Percentiles rank a stretch among this genome's conserved stretches.
phyloP scores from a whole-genome alignment of 2,797 vertebrate species.

The Simalia tracyae region DNA sequence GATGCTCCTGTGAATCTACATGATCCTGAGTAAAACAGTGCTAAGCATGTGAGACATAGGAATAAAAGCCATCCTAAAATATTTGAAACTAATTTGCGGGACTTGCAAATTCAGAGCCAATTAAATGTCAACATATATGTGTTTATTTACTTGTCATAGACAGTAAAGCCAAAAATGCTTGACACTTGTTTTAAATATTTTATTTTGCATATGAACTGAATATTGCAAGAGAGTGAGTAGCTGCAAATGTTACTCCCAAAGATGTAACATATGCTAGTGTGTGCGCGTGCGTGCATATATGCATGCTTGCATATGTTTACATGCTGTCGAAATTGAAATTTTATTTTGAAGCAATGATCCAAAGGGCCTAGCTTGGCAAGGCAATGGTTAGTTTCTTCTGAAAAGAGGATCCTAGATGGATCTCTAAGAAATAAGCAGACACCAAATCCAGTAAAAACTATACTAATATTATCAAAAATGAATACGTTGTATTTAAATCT shows the following conservation, averaged over 20 bases:
- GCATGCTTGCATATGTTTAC: background rate
- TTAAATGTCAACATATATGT: background rate
- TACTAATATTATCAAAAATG: background rate
- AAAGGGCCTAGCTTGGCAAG: background rate
- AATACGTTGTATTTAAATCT: background rate
- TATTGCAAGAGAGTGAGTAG: background rate
- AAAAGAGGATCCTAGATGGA: background rate
- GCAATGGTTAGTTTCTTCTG: background rate
- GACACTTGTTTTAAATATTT: background rate
- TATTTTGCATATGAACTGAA: background rate
- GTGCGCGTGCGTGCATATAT: too few species aligned
- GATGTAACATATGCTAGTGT: too few species aligned
- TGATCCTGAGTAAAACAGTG: background rate
- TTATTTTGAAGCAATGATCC: background rate
- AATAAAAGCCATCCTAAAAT: background rate
- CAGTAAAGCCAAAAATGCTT: background rate
- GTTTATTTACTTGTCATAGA: background rate
- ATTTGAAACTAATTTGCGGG: background rate
- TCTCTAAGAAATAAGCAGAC: background rate
- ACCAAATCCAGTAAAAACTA: background rate
- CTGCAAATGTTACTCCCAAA: background rate
- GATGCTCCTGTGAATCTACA: background rate
- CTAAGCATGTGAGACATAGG: background rate
- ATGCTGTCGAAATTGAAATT: background rate
- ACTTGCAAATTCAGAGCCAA: background rate